Conservation (phyloP, 2,888 invertebrate genomes). For the Zaprionus obscuricornis region DNA sequence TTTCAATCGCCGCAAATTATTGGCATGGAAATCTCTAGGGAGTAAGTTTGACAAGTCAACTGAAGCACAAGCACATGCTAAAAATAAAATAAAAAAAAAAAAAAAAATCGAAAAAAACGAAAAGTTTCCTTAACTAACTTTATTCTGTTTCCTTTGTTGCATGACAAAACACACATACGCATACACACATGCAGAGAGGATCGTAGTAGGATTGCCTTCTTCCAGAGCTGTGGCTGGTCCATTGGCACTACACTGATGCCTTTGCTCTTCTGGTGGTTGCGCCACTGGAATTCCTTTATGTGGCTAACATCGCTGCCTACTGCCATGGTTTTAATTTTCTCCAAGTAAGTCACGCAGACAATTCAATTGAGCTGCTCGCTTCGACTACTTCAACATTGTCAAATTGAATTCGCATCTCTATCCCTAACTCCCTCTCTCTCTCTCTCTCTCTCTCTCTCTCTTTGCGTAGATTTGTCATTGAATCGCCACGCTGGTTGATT, state of each 20-base stretch:
- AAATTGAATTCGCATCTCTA: slow-evolving; percentile 14
- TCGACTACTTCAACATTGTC: slow-evolving; percentile 15
- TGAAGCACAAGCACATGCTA: slow-evolving; percentile 1
- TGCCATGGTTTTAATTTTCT: slow-evolving; percentile 82
- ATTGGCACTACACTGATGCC: slow-evolving; percentile 84
- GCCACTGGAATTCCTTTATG: slow-evolving; percentile 84
- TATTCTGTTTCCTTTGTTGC: not conserved
- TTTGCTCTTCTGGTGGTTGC: slow-evolving; percentile 84
- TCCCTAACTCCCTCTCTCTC: not conserved
- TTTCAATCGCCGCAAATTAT: slow-evolving; percentile 84
- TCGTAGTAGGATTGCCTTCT: slow-evolving; percentile 84
- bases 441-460: not conserved
- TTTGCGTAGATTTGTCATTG: slow-evolving; percentile 85
- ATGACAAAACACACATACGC: not conserved
- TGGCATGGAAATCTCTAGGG: slow-evolving; percentile 85
- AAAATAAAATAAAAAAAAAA: slow-evolving; percentile 1
- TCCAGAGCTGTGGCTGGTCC: slow-evolving; percentile 85
- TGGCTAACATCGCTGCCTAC: slow-evolving; percentile 84
- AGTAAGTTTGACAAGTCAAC: slow-evolving; percentile 81
- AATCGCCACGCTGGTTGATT: slow-evolving; percentile 88
- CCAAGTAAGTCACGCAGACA: slow-evolving; percentile 82
- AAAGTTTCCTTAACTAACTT: slow-evolving; percentile 51
- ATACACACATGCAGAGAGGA: slow-evolving; percentile 81
- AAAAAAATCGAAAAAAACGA: no score
- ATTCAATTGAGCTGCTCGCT: slow-evolving; percentile 33